Conservation (phyloP, 2,888 invertebrate genomes). For the Tipula lateralis region DNA sequence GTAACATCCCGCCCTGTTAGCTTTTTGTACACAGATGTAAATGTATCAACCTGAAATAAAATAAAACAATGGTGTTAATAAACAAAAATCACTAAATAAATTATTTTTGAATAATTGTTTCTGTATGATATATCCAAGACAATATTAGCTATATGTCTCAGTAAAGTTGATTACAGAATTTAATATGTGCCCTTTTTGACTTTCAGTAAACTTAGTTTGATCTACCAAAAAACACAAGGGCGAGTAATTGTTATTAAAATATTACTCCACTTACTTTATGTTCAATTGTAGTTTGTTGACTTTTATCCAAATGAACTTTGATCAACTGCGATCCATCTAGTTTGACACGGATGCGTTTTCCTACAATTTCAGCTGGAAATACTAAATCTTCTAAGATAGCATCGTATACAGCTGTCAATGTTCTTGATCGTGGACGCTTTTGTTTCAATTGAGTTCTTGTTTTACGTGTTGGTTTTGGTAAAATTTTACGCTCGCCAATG, state of each 20-base stretch:
- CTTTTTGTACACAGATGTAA: conserved; percentile 97
- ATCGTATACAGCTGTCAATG: conserved; percentile 95
- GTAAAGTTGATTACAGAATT: conserved; percentile 30
- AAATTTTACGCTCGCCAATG: conserved; percentile 94
- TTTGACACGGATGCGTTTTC: conserved; percentile 93
- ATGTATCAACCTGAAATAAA: conserved; percentile 88
- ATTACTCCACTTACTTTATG: conserved; percentile 81
- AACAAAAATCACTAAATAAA: background rate
- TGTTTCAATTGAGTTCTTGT: conserved; percentile 75
- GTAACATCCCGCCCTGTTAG: conserved; percentile 97
- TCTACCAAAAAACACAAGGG: conserved; percentile 46
- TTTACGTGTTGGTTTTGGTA: conserved; percentile 96
- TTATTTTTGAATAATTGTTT: background rate
- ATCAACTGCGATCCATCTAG: conserved; percentile 93
- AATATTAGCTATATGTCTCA: background rate
- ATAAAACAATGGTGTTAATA: conserved; percentile 36
- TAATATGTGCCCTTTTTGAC: conserved; percentile 45
- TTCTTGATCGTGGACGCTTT: conserved; percentile 74
- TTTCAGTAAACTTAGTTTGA: conserved; percentile 39
- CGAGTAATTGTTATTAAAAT: conserved; percentile 34
- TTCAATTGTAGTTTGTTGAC: conserved; percentile 98
- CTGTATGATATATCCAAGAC: background rate
- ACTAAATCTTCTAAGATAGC: conserved; percentile 96
- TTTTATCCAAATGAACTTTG: conserved; percentile 97
- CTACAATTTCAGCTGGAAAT: conserved; percentile 98